Conservation (phyloP, 2,113 vertebrate species). For the Psilopsiagon aurifrons region DNA sequence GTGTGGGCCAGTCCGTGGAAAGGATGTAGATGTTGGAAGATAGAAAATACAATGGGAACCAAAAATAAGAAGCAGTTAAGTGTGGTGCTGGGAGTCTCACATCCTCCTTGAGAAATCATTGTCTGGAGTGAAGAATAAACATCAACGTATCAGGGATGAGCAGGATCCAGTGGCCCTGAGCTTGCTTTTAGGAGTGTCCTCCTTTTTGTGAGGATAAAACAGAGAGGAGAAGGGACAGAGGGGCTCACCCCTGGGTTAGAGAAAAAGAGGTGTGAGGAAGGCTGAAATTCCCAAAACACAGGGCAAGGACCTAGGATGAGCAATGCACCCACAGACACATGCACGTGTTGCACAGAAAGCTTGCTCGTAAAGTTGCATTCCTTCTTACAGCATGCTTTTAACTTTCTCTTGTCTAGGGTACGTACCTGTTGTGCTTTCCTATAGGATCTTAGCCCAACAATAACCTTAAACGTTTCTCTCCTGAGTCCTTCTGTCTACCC, state of each 20-base stretch:
- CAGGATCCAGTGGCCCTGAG: background rate
- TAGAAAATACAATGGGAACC: background rate
- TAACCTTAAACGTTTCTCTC: background rate
- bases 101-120: background rate
- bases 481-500: background rate
- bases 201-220: background rate
- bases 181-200: background rate
- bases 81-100: background rate
- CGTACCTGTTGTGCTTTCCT: background rate
- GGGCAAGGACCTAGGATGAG: background rate
- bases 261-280: background rate
- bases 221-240: background rate
- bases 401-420: background rate
- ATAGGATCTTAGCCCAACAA: background rate
- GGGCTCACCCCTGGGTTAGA: background rate
- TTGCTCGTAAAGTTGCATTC: background rate
- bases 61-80: background rate
- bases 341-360: background rate
- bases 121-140: background rate
- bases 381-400: background rate
- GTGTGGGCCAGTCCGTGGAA: background rate
- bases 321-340: background rate
- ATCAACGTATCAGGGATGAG: rapidly evolving
- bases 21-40: background rate
- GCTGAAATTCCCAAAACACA: background rate